Conservation (phyloP, 2,888 invertebrate genomes). For the Spisula solida region DNA sequence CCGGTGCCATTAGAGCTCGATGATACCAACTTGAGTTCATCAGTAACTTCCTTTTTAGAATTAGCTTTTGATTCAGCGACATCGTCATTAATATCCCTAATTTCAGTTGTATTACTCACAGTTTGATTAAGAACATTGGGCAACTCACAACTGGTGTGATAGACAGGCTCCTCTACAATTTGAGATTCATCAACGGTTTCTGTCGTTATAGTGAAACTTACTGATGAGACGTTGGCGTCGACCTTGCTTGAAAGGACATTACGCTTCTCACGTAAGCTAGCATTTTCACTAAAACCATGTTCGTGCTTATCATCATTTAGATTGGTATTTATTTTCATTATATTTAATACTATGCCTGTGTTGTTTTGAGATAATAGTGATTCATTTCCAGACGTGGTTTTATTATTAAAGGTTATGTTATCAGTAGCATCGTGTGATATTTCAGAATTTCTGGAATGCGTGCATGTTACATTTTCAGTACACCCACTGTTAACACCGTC, state of each 20-base stretch:
- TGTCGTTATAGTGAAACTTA: background rate
- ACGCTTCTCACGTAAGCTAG: background rate
- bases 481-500: constrained; percentile 45
- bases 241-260: background rate
- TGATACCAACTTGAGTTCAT: background rate
- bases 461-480: constrained; percentile 42
- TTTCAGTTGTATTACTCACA: background rate
- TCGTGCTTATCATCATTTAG: constrained; percentile 8
- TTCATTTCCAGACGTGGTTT: constrained; percentile 48
- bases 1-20: background rate
- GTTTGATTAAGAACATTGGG: background rate
- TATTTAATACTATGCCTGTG: constrained; percentile 36
- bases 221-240: background rate
- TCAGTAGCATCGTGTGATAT: constrained; percentile 34
- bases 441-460: constrained; percentile 51
- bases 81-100: background rate
- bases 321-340: constrained; percentile 18
- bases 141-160: background rate
- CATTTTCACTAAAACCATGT: background rate
- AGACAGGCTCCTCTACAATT: background rate
- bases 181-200: background rate
- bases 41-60: background rate
- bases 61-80: background rate
- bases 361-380: constrained; percentile 34
- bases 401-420: constrained; percentile 47